phyloP scores from a whole-genome alignment of 2,797 vertebrate genomes.

The Premnoplex brunnescens region DNA sequence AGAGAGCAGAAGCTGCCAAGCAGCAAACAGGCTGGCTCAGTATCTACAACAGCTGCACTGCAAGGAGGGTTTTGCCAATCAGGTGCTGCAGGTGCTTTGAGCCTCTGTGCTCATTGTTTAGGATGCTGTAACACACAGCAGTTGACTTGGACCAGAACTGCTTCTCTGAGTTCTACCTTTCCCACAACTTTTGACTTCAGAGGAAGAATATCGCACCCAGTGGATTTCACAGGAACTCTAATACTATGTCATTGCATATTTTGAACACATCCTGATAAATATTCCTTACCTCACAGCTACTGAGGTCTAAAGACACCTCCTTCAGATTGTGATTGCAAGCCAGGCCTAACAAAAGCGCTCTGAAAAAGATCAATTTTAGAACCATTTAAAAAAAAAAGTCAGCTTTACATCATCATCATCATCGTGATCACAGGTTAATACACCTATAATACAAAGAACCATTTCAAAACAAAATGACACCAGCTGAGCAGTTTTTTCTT shows the following conservation, averaged over 20 bases:
- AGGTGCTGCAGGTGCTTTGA: neutral
- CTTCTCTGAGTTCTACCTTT: neutral
- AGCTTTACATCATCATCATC: neutral
- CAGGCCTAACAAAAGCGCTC: conserved; percentile 92
- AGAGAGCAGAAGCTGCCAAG: neutral
- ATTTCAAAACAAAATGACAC: neutral
- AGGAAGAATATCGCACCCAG: neutral
- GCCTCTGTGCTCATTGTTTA: neutral
- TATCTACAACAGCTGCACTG: neutral
- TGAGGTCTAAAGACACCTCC: conserved; percentile 93
- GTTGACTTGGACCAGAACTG: neutral
- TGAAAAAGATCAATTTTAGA: conserved; percentile 71
- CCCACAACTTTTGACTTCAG: neutral
- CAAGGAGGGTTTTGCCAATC: neutral
- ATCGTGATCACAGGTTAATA: neutral
- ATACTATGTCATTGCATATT: neutral
- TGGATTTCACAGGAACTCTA: neutral
- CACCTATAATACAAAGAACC: neutral
- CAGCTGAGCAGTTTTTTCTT: neutral
- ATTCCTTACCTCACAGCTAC: conserved; percentile 92
- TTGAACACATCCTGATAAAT: conserved; percentile 3
- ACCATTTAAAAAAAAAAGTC: neutral
- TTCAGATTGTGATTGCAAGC: conserved; percentile 91
- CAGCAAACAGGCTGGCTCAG: neutral
- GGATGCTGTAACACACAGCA: neutral